Conservation (phyloP, 1,140 invertebrate genomes). For the Drosophila mojavensis region DNA sequence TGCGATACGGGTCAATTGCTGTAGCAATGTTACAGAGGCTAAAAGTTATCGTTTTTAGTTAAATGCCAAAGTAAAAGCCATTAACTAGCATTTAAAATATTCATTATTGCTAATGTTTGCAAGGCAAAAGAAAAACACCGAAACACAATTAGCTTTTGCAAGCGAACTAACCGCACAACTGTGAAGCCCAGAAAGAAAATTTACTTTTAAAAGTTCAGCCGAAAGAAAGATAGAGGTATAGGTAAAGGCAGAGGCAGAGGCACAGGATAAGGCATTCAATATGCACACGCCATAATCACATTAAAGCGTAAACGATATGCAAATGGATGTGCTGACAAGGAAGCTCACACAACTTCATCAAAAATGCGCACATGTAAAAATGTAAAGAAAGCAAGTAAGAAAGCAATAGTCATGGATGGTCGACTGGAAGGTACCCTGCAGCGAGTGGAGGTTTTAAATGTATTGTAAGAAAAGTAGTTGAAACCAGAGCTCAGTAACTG, state of each 20-base stretch:
- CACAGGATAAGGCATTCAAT: constrained; percentile 64
- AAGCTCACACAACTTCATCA: constrained; percentile 62
- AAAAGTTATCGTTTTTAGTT: constrained; percentile 20
- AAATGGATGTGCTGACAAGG: constrained; percentile 79
- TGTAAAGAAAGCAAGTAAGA: constrained; percentile 10
- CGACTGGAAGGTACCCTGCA: too few species aligned
- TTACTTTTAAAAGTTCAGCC: constrained; percentile 61
- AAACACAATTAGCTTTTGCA: constrained; percentile 42
- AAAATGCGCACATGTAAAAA: constrained; percentile 65
- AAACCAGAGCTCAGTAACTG: too few species aligned
- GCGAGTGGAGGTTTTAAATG: too few species aligned
- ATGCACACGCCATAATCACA: constrained; percentile 82
- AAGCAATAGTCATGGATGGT: too few species aligned
- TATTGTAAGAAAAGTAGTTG: too few species aligned
- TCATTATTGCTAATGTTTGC: constrained; percentile 53
- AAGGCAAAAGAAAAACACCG: constrained; percentile 6
- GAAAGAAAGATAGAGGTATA: constrained; percentile 9
- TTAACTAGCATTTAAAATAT: constrained; percentile 62
- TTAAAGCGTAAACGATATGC: constrained; percentile 82
- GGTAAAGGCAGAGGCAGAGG: constrained; percentile 23
- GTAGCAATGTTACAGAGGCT: constrained; percentile 18
- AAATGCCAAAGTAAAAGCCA: constrained; percentile 28
- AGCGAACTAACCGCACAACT: constrained; percentile 50
- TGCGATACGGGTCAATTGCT: constrained; percentile 57
- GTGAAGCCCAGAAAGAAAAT: constrained; percentile 30